Conservation (phyloP, 2,888 invertebrate genomes). For the Aromia moschata region DNA sequence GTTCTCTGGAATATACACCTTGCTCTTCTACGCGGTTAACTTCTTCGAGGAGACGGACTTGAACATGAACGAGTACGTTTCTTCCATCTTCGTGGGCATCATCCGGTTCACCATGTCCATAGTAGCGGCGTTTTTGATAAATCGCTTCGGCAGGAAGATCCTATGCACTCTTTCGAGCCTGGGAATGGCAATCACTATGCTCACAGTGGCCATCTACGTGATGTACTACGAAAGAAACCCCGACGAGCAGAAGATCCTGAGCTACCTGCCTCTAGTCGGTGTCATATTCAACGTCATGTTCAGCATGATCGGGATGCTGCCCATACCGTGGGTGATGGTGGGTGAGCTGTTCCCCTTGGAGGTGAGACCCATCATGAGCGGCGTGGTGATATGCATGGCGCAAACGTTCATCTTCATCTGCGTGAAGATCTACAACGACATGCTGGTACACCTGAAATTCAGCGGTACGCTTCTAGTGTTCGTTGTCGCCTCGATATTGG, state of each 20-base stretch:
- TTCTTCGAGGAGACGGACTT: conserved; percentile 76
- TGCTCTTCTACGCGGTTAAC: conserved; percentile 76
- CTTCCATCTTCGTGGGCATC: conserved; percentile 75
- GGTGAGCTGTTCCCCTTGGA: conserved; percentile 77
- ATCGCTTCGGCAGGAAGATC: conserved; percentile 70
- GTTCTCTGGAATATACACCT: conserved; percentile 77
- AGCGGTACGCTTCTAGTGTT: conserved; percentile 74
- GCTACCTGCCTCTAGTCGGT: conserved; percentile 67
- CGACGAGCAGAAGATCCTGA: conserved; percentile 47
- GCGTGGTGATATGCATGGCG: conserved; percentile 75
- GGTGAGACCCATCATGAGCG: conserved; percentile 75
- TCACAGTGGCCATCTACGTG: conserved; percentile 56
- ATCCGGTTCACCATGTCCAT: conserved; percentile 74
- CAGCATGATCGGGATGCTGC: conserved; percentile 79
- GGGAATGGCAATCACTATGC: conserved; percentile 72
- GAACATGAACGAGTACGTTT: conserved; percentile 71
- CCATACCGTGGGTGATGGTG: conserved; percentile 79
- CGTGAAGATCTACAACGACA: conserved; percentile 75
- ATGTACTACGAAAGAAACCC: conserved; percentile 58
- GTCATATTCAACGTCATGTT: conserved; percentile 75
- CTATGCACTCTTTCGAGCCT: conserved; percentile 73
- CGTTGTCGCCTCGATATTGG: conserved; percentile 68
- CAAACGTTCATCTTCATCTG: conserved; percentile 76
- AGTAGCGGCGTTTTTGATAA: conserved; percentile 73
- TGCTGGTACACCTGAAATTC: conserved; percentile 67